phyloP scores from a whole-genome alignment of 2,888 invertebrate species.

The Scaptomyza polygonia region DNA sequence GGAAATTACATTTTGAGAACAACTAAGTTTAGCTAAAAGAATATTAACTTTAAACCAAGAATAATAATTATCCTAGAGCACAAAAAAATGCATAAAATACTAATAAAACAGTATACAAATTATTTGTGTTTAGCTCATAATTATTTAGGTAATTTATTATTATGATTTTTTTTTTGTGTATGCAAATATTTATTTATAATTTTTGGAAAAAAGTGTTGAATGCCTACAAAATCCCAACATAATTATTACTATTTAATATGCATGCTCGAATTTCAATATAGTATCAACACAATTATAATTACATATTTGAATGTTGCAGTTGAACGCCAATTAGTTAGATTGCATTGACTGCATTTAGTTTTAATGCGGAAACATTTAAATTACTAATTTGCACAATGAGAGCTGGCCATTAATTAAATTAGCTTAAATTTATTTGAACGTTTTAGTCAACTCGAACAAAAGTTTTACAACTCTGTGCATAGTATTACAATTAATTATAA shows the following conservation, averaged over 20 bases:
- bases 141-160: too few species aligned
- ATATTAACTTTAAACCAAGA: too few species aligned
- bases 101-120: too few species aligned
- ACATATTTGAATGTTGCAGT: background rate
- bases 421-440: background rate
- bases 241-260: background rate
- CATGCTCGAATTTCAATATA: background rate
- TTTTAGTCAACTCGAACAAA: background rate
- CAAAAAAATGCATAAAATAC: too few species aligned
- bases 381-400: background rate
- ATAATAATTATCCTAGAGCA: too few species aligned
- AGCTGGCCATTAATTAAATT: background rate
- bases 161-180: too few species aligned
- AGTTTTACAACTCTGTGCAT: constrained; percentile 3
- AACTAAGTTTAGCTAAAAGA: too few species aligned
- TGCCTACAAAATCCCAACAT: too few species aligned
- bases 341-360: background rate
- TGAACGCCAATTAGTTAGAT: background rate
- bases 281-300: background rate
- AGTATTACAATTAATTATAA: constrained; percentile 15
- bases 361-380: background rate
- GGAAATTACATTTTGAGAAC: too few species aligned
- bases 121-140: too few species aligned
- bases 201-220: too few species aligned
- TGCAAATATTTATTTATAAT: too few species aligned